phyloP scores from a whole-genome alignment of 2,797 vertebrate species.

The Cryptoprocta ferox region DNA sequence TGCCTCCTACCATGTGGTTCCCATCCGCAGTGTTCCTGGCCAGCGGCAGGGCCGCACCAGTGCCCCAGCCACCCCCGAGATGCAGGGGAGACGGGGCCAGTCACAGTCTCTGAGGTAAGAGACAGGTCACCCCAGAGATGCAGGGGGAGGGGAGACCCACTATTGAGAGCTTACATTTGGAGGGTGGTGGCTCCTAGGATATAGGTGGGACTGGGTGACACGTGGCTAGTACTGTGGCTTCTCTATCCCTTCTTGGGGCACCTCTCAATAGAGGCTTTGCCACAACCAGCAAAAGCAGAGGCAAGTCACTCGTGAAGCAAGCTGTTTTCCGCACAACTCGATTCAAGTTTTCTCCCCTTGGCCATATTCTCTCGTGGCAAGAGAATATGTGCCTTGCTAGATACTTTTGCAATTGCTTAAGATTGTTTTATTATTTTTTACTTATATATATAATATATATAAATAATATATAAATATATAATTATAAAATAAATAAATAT shows the following conservation, averaged over 20 bases:
- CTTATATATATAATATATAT: too few species aligned
- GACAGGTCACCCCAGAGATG: too few species aligned
- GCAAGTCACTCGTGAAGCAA: fast-evolving
- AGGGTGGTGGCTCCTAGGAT: not conserved
- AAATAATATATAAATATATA: too few species aligned
- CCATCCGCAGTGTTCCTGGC: conserved; percentile 83
- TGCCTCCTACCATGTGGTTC: conserved; percentile 81
- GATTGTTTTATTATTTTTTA: not conserved
- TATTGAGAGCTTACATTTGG: fast-evolving
- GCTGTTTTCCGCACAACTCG: not conserved
- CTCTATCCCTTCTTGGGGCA: not conserved
- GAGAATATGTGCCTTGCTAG: fast-evolving
- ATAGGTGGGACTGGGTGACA: not conserved
- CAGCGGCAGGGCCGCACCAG: conserved; percentile 87
- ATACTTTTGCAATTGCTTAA: not conserved
- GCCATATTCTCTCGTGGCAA: not conserved
- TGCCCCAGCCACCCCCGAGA: conserved; percentile 91
- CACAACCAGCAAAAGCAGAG: not conserved
- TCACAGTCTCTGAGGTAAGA: conserved; percentile 92
- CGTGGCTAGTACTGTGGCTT: not conserved
- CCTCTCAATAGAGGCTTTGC: not conserved
- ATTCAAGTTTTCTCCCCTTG: not conserved
- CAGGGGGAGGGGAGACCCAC: too few species aligned
- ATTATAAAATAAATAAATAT: too few species aligned
- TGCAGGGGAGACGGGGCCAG: conserved; percentile 88